Percentiles rank a stretch among this genome's conserved stretches.
Conservation (phyloP, 2,888 invertebrate genomes). For the Pandemis corylana region DNA sequence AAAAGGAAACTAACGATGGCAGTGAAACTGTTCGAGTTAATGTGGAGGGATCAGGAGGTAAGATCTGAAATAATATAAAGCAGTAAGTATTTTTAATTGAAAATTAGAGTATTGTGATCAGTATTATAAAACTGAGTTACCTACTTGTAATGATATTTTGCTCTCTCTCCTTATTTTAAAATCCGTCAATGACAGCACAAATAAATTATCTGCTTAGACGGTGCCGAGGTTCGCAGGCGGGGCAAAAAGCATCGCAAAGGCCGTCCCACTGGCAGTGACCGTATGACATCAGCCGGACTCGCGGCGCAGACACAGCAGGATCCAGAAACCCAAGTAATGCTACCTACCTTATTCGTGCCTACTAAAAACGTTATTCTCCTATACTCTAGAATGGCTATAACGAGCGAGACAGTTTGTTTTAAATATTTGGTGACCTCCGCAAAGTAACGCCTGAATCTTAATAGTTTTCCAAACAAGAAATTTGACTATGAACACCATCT, state of each 20-base stretch:
- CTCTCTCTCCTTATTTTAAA: not conserved
- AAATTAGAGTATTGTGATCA: too few relatives aligned
- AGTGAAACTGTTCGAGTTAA: slow-evolving; percentile 56
- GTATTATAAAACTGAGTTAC: too few relatives aligned
- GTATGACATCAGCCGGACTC: slow-evolving; percentile 77
- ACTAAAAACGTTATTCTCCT: not conserved
- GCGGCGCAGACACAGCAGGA: slow-evolving; percentile 84
- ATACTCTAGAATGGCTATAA: too few relatives aligned
- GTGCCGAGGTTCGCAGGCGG: slow-evolving; percentile 80
- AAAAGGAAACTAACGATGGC: slow-evolving; percentile 64
- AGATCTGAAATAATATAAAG: not conserved
- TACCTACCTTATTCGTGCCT: not conserved
- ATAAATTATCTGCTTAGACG: slow-evolving; percentile 40
- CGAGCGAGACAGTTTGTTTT: too few relatives aligned
- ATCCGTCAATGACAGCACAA: not conserved
- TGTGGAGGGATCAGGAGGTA: slow-evolving; percentile 64
- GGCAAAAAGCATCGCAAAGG: slow-evolving; percentile 86
- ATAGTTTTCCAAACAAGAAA: too few relatives aligned
- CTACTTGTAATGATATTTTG: too few relatives aligned
- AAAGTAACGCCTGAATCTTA: too few relatives aligned
- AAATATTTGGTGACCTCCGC: too few relatives aligned
- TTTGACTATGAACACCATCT: too few relatives aligned
- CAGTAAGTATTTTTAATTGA: too few relatives aligned
- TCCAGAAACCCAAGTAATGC: slow-evolving; percentile 87
- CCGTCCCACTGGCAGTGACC: slow-evolving; percentile 76